Percentiles rank a stretch among this genome's conserved stretches.
Conservation (phyloP, 2,797 vertebrate genomes). For the Podargus strigoides region DNA sequence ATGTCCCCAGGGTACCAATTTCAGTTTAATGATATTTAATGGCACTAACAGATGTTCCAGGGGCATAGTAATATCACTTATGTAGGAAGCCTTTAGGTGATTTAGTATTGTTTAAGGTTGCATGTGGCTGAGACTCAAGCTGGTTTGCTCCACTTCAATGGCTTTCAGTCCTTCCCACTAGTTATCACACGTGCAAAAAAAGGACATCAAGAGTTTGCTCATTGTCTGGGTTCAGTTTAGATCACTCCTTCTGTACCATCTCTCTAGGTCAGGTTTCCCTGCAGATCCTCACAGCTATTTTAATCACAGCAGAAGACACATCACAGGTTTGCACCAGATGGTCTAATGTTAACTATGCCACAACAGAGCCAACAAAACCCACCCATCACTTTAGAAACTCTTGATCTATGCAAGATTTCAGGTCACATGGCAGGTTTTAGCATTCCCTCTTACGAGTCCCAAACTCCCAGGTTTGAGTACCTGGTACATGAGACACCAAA, state of each 20-base stretch:
- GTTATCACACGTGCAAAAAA: background rate
- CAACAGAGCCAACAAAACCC: background rate
- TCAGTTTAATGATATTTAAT: constrained; percentile 26
- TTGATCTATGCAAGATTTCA: background rate
- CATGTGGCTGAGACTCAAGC: background rate
- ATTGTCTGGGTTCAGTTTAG: background rate
- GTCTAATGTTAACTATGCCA: rapidly evolving
- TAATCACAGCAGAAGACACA: background rate
- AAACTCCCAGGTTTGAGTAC: background rate
- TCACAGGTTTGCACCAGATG: background rate
- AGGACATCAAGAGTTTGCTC: background rate
- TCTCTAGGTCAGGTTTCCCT: background rate
- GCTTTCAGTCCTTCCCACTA: background rate
- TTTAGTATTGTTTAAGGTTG: background rate
- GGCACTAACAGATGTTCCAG: constrained; percentile 33
- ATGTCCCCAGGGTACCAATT: background rate
- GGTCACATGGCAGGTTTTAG: background rate
- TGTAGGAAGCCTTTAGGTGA: background rate
- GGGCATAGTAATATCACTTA: background rate
- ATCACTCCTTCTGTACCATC: background rate
- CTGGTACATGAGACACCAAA: background rate
- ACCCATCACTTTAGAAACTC: background rate
- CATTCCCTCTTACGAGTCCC: rapidly evolving
- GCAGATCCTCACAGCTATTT: background rate
- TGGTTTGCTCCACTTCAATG: background rate